Evolutionary conservation across 2,888 invertebrate species (phyloP), one percentile per base, ranked within the genome.

Genomic region (Torymus tubicola): DNA sequence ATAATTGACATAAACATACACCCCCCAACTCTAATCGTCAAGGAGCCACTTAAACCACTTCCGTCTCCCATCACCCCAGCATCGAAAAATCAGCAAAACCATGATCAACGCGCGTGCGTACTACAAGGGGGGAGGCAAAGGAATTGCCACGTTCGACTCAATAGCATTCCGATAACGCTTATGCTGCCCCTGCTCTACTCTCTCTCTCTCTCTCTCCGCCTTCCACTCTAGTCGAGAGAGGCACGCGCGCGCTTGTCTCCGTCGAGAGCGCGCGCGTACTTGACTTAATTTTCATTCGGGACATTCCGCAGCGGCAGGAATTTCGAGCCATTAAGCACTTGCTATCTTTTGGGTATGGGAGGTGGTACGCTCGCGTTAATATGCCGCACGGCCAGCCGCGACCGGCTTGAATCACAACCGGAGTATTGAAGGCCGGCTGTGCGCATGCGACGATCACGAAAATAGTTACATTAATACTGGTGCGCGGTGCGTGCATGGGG

Each of bases 231-330:
- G 12, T 12, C 10, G 18, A 13, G n/a, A 14, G 31, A 31, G 31
- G 31, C 31, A 65, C 16, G 70, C 8, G 55, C 42, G 57, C 16
- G 52, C n/a, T 31, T 24, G 52, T 57, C 21, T 74, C 42, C 42
- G 42, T 57, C 42, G 52, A 50, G 21, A 24, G 52, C 11, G 52
- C 53, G 57, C 58, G 52, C 24, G 58, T 21, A 70, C 86, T 87
- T 85, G 87, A 89, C 88, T 90, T 88, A 87, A 90, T 90, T 90
- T 88, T 89, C 89, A 90, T 90, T 90, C 89, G 87, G 84, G 85
- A 85, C 88, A 89, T 89, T 90, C 88, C 87, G 84, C 85, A 82
- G 69, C 52, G 86, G 84, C 83, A 86, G 89, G 88, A 90, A 90
- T 90, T 88, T 89, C 89, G 84, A 86, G 86, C 90, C 88, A 89